Conservation (phyloP, 2,888 invertebrate species). For the Amphiduros pacificus region DNA sequence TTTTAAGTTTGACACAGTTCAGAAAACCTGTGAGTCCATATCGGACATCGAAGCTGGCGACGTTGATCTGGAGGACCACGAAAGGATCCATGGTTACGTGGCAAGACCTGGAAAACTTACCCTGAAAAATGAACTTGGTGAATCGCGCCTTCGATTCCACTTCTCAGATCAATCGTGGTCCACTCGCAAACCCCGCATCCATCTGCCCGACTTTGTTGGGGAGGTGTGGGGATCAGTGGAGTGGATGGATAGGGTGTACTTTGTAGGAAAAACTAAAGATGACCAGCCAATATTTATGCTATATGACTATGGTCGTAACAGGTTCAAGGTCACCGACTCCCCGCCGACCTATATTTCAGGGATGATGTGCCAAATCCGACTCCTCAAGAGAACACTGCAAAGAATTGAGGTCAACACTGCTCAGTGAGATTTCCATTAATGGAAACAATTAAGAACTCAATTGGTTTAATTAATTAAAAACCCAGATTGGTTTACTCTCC, state of each 20-base stretch:
- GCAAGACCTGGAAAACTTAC: neutral
- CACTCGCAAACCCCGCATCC: neutral
- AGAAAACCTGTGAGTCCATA: neutral
- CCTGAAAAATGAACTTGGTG: conserved; percentile 15
- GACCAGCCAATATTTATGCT: conserved; percentile 10
- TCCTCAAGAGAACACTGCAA: neutral
- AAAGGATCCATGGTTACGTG: conserved; percentile 18
- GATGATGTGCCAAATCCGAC: conserved; percentile 9
- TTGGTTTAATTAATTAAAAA: no score
- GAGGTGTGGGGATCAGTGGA: conserved; percentile 19
- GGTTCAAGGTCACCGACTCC: conserved; percentile 8
- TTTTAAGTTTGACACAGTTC: conserved; percentile 10
- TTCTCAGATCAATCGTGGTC: neutral
- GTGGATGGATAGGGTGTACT: conserved; percentile 10
- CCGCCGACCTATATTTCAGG: conserved; percentile 11
- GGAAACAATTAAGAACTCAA: no score
- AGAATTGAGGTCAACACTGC: no score
- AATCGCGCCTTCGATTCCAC: conserved; percentile 5
- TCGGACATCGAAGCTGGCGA: conserved; percentile 10
- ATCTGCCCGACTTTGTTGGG: conserved; percentile 5
- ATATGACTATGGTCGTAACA: conserved; percentile 2
- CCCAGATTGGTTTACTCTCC: no score
- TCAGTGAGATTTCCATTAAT: no score
- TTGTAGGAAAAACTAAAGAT: conserved; percentile 5
- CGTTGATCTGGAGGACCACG: conserved; percentile 7